Conservation (phyloP, 1,140 invertebrate genomes). For the Theocolax elegans region DNA sequence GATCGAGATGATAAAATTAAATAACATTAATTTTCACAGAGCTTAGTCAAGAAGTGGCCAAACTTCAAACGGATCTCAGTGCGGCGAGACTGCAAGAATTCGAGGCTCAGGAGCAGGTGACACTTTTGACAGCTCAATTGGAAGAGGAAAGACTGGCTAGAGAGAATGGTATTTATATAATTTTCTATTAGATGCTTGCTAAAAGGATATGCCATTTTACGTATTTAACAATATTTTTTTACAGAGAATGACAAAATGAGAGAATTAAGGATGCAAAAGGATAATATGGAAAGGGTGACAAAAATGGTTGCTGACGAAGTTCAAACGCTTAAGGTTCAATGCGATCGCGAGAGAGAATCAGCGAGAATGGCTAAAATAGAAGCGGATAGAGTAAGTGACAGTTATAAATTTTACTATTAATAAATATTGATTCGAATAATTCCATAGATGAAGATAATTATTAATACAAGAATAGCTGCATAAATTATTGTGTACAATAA, state of each 20-base stretch:
- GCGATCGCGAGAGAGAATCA: conserved; percentile 71
- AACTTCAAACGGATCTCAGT: conserved; percentile 75
- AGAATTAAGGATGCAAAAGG: conserved; percentile 69
- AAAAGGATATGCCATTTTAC: too few relatives aligned
- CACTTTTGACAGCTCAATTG: conserved; percentile 66
- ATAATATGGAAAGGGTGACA: conserved; percentile 74
- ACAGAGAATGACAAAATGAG: conserved; percentile 54
- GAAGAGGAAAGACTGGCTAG: conserved; percentile 69
- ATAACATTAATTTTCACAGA: conserved; percentile 56
- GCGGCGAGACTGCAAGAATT: conserved; percentile 75
- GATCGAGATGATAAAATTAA: conserved; percentile 10
- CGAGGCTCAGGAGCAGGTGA: conserved; percentile 74
- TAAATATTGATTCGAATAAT: too few relatives aligned
- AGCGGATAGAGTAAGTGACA: conserved; percentile 60
- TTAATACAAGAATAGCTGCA: not conserved
- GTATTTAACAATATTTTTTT: too few relatives aligned
- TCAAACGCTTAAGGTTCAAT: conserved; percentile 70
- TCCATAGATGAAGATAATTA: too few relatives aligned
- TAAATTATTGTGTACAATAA: not conserved
- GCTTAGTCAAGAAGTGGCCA: conserved; percentile 73
- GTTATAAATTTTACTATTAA: too few relatives aligned
- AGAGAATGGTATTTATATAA: conserved; percentile 54
- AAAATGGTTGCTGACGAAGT: conserved; percentile 75
- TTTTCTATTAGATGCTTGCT: too few relatives aligned
- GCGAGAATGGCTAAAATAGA: conserved; percentile 67